phyloP scores from a whole-genome alignment of 64 coral and sea anemone genomes.

The Montipora efflorescens region DNA sequence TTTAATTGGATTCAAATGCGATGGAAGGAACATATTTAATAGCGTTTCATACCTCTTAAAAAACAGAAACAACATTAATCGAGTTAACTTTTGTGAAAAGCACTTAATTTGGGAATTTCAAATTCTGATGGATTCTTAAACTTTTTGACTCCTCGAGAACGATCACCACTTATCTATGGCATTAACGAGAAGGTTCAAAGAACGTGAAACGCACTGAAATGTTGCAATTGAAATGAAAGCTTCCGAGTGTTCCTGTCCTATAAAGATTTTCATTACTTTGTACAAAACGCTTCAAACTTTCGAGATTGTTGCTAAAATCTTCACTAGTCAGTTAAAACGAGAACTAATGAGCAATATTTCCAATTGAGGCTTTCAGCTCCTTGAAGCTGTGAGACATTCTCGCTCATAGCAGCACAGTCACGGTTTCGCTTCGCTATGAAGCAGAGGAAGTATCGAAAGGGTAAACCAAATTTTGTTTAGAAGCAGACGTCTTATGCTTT shows the following conservation, averaged over 20 bases:
- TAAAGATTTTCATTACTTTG: no score
- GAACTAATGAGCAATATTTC: background rate
- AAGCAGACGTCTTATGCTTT: no score
- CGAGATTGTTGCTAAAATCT: no score
- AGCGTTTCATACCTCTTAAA: background rate
- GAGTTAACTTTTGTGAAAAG: slow-evolving; percentile 28
- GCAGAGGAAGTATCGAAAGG: no score
- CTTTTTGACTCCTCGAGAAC: background rate
- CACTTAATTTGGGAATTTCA: slow-evolving; percentile 7
- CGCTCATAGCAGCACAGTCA: no score
- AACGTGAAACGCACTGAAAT: background rate
- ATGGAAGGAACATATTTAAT: slow-evolving; percentile 27
- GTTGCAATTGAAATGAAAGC: background rate
- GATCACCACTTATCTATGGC: background rate
- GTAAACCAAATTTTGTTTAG: no score
- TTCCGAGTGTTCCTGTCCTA: no score
- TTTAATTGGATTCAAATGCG: slow-evolving; percentile 46
- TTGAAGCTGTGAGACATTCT: background rate
- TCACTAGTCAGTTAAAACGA: no score
- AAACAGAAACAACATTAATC: background rate
- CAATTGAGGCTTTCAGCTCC: background rate
- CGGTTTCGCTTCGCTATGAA: no score
- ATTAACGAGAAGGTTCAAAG: background rate
- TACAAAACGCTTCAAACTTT: no score
- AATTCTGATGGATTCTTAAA: background rate